Conservation (phyloP, 2,888 invertebrate species). For the Thysanoteuthis rhombus region DNA sequence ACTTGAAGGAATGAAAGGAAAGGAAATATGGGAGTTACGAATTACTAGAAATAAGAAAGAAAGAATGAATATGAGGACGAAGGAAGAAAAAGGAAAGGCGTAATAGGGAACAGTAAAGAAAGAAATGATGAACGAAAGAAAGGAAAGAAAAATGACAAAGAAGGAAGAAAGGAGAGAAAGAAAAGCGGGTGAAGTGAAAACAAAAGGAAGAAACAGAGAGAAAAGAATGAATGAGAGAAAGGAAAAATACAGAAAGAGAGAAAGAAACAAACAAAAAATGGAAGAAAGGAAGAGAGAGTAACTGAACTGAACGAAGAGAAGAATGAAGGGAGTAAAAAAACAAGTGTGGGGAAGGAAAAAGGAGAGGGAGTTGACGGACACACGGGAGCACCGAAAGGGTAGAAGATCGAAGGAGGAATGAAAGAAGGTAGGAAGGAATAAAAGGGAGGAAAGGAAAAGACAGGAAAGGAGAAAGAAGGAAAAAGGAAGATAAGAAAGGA, state of each 20-base stretch:
- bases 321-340: neutral
- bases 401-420: neutral
- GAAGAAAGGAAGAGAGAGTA: neutral
- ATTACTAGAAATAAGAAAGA: too few species aligned
- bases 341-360: neutral
- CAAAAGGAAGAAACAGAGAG: neutral
- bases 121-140: too few species aligned
- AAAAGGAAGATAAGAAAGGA: too few species aligned
- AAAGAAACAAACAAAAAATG: neutral
- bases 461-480: too few species aligned
- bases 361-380: neutral
- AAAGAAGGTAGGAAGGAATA: neutral
- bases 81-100: neutral
- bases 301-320: neutral
- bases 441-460: too few species aligned
- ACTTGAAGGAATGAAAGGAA: too few species aligned
- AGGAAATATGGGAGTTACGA: too few species aligned
- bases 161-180: neutral
- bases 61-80: too few species aligned
- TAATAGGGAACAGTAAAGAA: neutral
- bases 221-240: neutral
- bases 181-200: neutral
- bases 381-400: neutral
- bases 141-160: neutral
- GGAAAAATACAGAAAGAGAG: neutral